Evolutionary conservation across 2,888 invertebrate species (phyloP).

Genomic region (Rosalia funebris): DNA sequence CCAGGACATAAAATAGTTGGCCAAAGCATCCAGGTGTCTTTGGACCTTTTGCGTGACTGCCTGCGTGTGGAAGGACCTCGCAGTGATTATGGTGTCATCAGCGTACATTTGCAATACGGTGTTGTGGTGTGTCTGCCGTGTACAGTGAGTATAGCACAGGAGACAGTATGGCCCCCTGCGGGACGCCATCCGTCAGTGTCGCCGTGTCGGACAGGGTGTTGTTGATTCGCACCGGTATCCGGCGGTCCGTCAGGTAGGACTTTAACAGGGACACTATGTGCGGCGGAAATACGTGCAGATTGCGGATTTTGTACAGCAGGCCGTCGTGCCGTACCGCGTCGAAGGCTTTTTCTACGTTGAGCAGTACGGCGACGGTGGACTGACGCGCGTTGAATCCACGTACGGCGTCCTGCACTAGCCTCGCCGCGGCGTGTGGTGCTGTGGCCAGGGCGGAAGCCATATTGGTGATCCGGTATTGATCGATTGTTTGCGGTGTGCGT

Average conservation of each 20-base stretch:
- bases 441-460: not conserved
- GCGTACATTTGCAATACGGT: not conserved
- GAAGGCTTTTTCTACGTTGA: not conserved
- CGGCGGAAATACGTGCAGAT: not conserved
- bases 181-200: not conserved
- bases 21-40: too few species aligned
- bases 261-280: not conserved
- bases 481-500: too few species aligned
- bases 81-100: not conserved
- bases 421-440: not conserved
- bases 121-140: not conserved
- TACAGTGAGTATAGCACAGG: not conserved
- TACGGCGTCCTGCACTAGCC: not conserved
- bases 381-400: not conserved
- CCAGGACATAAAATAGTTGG: too few species aligned
- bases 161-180: not conserved
- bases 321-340: not conserved
- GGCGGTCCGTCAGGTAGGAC: not conserved
- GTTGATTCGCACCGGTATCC: not conserved
- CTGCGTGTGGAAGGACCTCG: too few species aligned
- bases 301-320: not conserved
- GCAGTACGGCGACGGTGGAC: not conserved
- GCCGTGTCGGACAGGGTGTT: not conserved
- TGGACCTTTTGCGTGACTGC: too few species aligned
- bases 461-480: not conserved